phyloP scores from a whole-genome alignment of 2,888 invertebrate genomes.

The Napeogenes inachia region DNA sequence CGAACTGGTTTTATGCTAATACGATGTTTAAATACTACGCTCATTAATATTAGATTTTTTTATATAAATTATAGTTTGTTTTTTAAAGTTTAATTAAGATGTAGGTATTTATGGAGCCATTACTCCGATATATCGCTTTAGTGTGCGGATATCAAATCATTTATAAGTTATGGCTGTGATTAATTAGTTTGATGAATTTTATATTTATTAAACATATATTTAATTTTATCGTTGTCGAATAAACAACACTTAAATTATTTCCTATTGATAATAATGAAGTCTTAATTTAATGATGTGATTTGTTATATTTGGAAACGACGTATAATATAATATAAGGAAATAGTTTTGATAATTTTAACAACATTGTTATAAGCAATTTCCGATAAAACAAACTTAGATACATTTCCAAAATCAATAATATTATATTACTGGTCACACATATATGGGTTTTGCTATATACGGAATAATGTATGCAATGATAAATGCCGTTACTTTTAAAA shows the following conservation, averaged over 20 bases:
- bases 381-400: conserved; percentile 43
- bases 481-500: too few species aligned
- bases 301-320: not conserved
- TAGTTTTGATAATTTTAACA: conserved; percentile 11
- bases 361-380: conserved; percentile 29
- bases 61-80: conserved; percentile 4
- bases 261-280: conserved; percentile 4
- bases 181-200: conserved; percentile 37
- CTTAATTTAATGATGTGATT: not conserved
- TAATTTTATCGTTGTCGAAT: conserved; percentile 9
- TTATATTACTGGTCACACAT: too few species aligned
- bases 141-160: conserved; percentile 29
- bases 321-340: not conserved
- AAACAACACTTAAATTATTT: conserved; percentile 6
- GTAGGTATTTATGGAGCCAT: conserved; percentile 2
- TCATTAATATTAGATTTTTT: not conserved
- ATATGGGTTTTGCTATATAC: too few species aligned
- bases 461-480: too few species aligned
- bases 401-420: too few species aligned
- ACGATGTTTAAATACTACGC: conserved; percentile 2
- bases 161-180: conserved; percentile 43
- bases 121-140: not conserved
- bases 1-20: conserved; percentile 63
- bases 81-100: conserved; percentile 20
- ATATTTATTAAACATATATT: conserved; percentile 17